Evolutionary conservation across 2,888 invertebrate species (phyloP).

Genomic region (Patella depressa): DNA sequence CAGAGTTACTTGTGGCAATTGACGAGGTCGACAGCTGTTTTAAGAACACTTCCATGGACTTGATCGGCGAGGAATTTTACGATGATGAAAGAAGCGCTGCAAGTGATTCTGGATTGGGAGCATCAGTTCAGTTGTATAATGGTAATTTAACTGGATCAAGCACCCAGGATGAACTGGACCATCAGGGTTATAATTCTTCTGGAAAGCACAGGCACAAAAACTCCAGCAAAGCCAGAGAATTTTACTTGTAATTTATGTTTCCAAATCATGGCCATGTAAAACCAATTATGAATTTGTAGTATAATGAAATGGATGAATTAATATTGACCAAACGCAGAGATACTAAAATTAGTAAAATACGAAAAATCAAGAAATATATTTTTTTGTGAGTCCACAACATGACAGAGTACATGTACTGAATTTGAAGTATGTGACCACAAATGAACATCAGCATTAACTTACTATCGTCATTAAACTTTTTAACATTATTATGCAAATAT

Average conservation of each 20-base stretch:
- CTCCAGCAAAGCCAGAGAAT: constrained; percentile 33
- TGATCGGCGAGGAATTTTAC: not conserved
- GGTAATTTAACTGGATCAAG: not conserved
- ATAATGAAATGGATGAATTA: too few species aligned
- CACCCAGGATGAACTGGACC: not conserved
- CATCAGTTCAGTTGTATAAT: not conserved
- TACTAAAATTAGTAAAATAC: too few species aligned
- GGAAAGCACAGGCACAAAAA: constrained; percentile 30
- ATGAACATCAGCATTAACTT: too few species aligned
- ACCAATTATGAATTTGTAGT: too few species aligned
- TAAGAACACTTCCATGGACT: not conserved
- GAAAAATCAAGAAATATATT: too few species aligned
- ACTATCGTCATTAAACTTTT: too few species aligned
- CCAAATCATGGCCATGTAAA: not conserved
- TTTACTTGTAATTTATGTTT: constrained; percentile 30
- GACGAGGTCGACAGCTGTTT: constrained; percentile 35
- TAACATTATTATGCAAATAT: too few species aligned
- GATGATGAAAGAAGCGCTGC: not conserved
- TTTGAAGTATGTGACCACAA: too few species aligned
- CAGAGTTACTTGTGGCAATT: constrained; percentile 35
- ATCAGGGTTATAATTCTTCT: constrained; percentile 1
- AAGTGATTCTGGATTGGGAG: not conserved
- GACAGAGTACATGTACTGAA: too few species aligned
- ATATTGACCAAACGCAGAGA: too few species aligned
- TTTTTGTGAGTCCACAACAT: too few species aligned